Evolutionary conservation across 2,797 vertebrate species (phyloP), one percentile per base, ranked within the genome.

Genomic region (Momotus momota): DNA sequence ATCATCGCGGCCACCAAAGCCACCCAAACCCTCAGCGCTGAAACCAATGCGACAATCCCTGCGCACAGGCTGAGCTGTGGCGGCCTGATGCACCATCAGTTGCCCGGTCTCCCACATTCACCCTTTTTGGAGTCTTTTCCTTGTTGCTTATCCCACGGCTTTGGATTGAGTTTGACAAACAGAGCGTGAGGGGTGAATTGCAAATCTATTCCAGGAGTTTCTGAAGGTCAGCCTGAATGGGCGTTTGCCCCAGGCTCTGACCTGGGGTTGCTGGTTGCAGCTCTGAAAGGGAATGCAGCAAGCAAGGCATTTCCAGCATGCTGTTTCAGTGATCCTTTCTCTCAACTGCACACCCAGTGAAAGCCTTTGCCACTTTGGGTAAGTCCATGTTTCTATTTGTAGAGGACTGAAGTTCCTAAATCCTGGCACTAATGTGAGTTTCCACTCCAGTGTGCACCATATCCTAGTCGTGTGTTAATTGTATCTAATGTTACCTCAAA

Each of bases 101-200:
- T 48, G 10, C 1, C 0, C 3, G 2, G 21, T 26, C 10, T 58
- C n/a, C 46, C 33, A 0, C 0, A 3, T 4, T 72, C 81, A 8
- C 29, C 20, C 17, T 54, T 51, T 22, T 2, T 16, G 46, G 46
- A 45, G 9, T 27, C 43, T 46, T 35, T 35, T 45, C 22, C 27
- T 75, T 20, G 9, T 7, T 20, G 1, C 0, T 2, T 20, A 14
- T 31, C 41, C 33, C 8, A 0, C 43, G 38, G 8, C 20, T 88
- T 40, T 20, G 23, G 33, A 6, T 49, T 61, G 64, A 25, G 41
- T 8, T 57, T 35, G 43, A 17, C 51, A 41, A 74, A 29, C 2
- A 3, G 33, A 60, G 11, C 7, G 6, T 18, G 55, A 83, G 45
- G 46, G 33, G 33, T 31, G 58, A 52, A 58, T 13, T 43, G 51